These are phyloP conservation scores for Drosophila kohkoa DNA, from an alignment of 1,140 invertebrate species.

Conservation along the genomic window DNA sequence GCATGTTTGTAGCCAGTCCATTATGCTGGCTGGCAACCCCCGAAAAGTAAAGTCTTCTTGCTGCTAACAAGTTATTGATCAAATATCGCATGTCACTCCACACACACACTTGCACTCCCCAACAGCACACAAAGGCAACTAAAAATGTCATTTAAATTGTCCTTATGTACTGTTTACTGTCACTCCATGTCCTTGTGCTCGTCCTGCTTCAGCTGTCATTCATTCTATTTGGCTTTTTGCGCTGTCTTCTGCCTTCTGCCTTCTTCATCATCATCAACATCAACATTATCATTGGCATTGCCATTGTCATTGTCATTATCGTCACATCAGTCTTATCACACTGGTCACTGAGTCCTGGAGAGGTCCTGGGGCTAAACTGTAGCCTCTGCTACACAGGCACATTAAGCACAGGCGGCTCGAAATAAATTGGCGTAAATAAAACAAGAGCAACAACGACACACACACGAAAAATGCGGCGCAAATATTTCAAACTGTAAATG, in stretches of 20 bases:
- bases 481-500: slow-evolving; percentile 61
- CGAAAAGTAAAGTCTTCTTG: slow-evolving; percentile 1
- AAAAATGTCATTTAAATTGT: slow-evolving; percentile 81
- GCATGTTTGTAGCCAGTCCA: slow-evolving; percentile 36
- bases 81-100: slow-evolving; percentile 77
- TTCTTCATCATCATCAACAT: slow-evolving; percentile 13
- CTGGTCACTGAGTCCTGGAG: slow-evolving; percentile 1
- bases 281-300: slow-evolving; percentile 22
- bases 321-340: slow-evolving; percentile 32
- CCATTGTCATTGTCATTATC: slow-evolving; percentile 19
- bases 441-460: slow-evolving; percentile 14
- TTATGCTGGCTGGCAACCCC: slow-evolving; percentile 41
- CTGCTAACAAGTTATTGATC: slow-evolving; percentile 68
- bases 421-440: slow-evolving; percentile 77
- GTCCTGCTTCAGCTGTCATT: slow-evolving; percentile 14
- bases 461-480: slow-evolving; percentile 40
- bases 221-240: background rate
- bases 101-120: too few species aligned
- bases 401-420: slow-evolving; percentile 58
- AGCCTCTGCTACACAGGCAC: slow-evolving; percentile 33
- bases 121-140: slow-evolving; percentile 64
- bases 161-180: slow-evolving; percentile 76
- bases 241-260: background rate
- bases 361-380: background rate
- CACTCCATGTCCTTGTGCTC: slow-evolving; percentile 17